A percentile compares a stretch with the other conserved stretches of the same genome.
Conservation (phyloP, 1,140 invertebrate genomes). For the Pseudoatta argentina region DNA sequence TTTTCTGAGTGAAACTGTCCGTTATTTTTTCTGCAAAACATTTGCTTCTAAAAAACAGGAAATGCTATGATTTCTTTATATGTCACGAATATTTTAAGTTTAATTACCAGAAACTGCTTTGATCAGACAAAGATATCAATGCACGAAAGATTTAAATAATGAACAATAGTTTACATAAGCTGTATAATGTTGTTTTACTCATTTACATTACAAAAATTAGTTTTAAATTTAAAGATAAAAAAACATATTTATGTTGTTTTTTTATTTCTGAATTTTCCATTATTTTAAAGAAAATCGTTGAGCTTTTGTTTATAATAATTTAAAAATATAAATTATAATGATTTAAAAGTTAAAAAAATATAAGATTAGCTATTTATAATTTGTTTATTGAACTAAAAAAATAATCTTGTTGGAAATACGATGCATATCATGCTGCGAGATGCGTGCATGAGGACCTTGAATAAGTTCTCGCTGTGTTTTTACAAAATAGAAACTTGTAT, state of each 20-base stretch:
- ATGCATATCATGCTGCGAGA: slow-evolving; percentile 13
- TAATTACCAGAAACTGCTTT: neutral
- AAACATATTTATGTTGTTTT: neutral
- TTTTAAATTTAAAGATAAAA: neutral
- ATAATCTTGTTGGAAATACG: neutral
- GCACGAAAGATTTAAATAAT: neutral
- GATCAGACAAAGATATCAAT: neutral
- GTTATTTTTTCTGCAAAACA: slow-evolving; percentile 1
- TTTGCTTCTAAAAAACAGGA: neutral
- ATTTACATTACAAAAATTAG: neutral
- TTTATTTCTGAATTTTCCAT: neutral
- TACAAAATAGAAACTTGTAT: no score
- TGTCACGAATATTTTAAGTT: neutral
- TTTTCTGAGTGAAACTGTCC: slow-evolving; percentile 32
- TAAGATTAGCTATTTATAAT: neutral
- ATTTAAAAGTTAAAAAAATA: neutral
- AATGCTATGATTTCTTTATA: slow-evolving; percentile 18
- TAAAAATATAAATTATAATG: neutral
- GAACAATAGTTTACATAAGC: neutral
- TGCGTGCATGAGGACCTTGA: no score
- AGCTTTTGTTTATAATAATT: neutral
- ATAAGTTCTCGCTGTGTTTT: no score
- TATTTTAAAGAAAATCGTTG: neutral
- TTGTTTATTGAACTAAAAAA: slow-evolving; percentile 5
- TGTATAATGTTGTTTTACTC: neutral